Evolutionary conservation across 2,797 vertebrate genomes (phyloP).

Genomic region (Molossus molossus): DNA sequence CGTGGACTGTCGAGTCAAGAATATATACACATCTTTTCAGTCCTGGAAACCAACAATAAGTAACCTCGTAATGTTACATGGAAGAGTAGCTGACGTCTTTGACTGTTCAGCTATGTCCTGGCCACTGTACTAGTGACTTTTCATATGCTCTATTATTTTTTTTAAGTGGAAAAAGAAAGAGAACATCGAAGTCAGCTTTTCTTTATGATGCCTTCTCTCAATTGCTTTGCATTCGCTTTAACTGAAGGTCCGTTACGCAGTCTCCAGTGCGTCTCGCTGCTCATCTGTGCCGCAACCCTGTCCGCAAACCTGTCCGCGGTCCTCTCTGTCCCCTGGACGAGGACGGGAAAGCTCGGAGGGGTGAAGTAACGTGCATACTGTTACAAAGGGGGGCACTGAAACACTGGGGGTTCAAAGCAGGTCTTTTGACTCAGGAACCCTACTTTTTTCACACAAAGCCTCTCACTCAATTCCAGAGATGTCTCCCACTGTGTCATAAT

Average conservation of each 20-base stretch:
- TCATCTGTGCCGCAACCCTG: background rate
- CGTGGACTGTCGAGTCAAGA: background rate
- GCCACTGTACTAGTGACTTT: background rate
- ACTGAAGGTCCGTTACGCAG: background rate
- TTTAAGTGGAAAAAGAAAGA: conserved; percentile 17
- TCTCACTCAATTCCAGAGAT: background rate
- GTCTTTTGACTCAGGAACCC: conserved; percentile 1
- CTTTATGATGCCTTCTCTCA: conserved; percentile 4
- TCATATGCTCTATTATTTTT: background rate
- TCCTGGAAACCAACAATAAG: background rate
- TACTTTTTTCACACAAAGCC: background rate
- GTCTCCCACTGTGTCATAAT: background rate
- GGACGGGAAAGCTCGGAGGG: background rate
- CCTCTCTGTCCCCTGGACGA: background rate
- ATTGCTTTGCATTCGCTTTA: background rate
- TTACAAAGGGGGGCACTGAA: background rate
- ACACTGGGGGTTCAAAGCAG: background rate
- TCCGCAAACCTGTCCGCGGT: background rate
- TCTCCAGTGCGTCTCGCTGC: background rate
- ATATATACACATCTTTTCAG: background rate
- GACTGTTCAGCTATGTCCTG: background rate
- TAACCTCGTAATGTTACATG: background rate
- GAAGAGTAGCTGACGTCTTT: background rate
- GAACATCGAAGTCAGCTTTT: background rate
- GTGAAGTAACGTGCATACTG: background rate